Conservation (phyloP, 1,140 invertebrate species). For the Ptiloglossa arizonensis region DNA sequence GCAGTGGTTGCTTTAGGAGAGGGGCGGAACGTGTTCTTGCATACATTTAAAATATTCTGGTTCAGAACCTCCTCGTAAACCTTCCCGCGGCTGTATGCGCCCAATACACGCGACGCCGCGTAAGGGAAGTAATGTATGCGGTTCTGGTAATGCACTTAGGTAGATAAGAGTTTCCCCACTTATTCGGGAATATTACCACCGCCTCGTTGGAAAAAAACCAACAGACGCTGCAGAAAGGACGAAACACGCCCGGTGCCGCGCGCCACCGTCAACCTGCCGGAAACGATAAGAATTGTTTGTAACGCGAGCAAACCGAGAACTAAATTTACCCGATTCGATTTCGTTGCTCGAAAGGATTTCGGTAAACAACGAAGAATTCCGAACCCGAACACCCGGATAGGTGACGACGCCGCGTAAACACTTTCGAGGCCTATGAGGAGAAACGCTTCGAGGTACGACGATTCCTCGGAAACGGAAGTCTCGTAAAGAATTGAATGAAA, state of each 20-base stretch:
- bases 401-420: too few relatives aligned
- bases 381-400: not conserved
- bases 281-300: constrained; percentile 20
- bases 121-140: constrained; percentile 62
- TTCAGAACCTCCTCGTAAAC: constrained; percentile 63
- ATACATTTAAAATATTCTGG: constrained; percentile 69
- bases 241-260: constrained; percentile 30
- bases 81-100: constrained; percentile 60
- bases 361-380: not conserved
- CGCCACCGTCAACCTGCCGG: constrained; percentile 11
- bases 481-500: too few relatives aligned
- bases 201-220: constrained; percentile 51
- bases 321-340: constrained; percentile 5
- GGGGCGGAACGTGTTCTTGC: constrained; percentile 68
- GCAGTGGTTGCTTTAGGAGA: constrained; percentile 66
- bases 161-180: constrained; percentile 66
- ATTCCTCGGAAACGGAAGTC: too few relatives aligned
- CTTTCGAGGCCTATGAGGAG: too few relatives aligned
- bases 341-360: constrained; percentile 1
- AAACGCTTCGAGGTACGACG: too few relatives aligned
- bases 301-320: not conserved
- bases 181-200: constrained; percentile 61
- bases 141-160: constrained; percentile 68
- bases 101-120: constrained; percentile 57
- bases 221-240: constrained; percentile 63